Percentiles rank a stretch among this genome's conserved stretches.
Conservation (phyloP, 1,140 invertebrate genomes). For the Periplaneta americana region DNA sequence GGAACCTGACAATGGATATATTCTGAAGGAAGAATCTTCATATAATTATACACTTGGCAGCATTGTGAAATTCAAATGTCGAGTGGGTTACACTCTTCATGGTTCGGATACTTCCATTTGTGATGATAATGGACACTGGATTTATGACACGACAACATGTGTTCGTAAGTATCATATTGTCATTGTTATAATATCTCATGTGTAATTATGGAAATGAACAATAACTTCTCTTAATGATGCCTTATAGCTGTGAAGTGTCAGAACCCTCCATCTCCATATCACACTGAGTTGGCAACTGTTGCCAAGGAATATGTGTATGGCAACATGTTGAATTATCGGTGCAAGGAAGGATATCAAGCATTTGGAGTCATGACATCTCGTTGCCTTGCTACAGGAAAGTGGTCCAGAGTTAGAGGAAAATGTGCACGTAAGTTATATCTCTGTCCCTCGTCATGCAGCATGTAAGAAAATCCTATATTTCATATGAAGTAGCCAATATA, state of each 20-base stretch:
- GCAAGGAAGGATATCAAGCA: slow-evolving; percentile 40
- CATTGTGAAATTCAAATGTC: slow-evolving; percentile 37
- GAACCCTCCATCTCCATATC: slow-evolving; percentile 28
- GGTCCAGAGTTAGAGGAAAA: slow-evolving; percentile 46
- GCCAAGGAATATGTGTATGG: slow-evolving; percentile 36
- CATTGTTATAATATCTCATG: no score
- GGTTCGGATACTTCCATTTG: slow-evolving; percentile 36
- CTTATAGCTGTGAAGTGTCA: slow-evolving; percentile 34
- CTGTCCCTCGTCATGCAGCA: no score
- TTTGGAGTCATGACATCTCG: slow-evolving; percentile 41
- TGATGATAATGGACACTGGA: slow-evolving; percentile 41
- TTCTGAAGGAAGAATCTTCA: slow-evolving; percentile 27
- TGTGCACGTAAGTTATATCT: slow-evolving; percentile 49
- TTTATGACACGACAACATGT: slow-evolving; percentile 32
- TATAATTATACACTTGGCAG: slow-evolving; percentile 24
- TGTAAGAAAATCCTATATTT: no score
- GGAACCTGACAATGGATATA: slow-evolving; percentile 36
- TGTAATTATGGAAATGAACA: no score
- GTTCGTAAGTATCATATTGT: slow-evolving; percentile 27
- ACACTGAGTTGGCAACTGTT: slow-evolving; percentile 19
- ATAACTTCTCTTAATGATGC: neutral
- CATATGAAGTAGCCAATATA: no score
- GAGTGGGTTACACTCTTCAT: slow-evolving; percentile 34
- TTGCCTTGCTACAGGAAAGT: slow-evolving; percentile 45
- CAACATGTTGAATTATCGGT: slow-evolving; percentile 40